Percentiles rank a stretch among this genome's conserved stretches.
Conservation (phyloP, 2,113 vertebrate species). For the Solea solea region DNA sequence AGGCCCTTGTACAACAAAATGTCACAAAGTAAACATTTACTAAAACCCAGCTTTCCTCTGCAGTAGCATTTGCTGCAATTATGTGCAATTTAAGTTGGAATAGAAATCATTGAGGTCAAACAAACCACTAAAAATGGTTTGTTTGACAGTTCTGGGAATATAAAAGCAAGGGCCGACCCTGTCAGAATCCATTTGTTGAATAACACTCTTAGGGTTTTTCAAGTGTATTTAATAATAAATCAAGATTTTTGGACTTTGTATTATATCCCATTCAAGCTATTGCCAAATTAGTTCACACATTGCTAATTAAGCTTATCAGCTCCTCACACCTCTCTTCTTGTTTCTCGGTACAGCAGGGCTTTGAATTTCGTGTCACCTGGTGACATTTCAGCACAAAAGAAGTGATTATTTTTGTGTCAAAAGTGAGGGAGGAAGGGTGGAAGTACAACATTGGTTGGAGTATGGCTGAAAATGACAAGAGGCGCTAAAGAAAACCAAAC, state of each 20-base stretch:
- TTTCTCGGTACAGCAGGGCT: no score
- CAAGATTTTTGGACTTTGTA: neutral
- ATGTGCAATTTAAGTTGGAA: constrained; percentile 44
- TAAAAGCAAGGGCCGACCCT: constrained; percentile 23
- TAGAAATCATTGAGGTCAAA: constrained; percentile 43
- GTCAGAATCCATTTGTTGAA: constrained; percentile 29
- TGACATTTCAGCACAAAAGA: no score
- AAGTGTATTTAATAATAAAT: constrained; percentile 1
- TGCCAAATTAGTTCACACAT: no score
- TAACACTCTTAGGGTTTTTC: constrained; percentile 22
- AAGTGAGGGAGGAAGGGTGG: no score
- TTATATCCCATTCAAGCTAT: no score
- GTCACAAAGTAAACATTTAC: constrained; percentile 52
- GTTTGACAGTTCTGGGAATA: constrained; percentile 28
- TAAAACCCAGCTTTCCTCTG: constrained; percentile 22
- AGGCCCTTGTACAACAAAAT: constrained; percentile 57
- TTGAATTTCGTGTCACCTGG: no score
- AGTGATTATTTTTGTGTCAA: no score
- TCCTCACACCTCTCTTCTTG: no score
- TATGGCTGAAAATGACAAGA: no score
- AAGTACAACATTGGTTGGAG: no score
- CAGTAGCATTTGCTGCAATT: constrained; percentile 47
- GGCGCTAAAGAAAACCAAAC: no score
- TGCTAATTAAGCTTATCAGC: no score
- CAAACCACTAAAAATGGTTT: constrained; percentile 48